Percentiles rank a stretch among this genome's conserved stretches.
These are phyloP conservation scores for Willowsia nigromaculata DNA, from an alignment of 2,888 invertebrate genomes.

Conservation along the genomic window DNA sequence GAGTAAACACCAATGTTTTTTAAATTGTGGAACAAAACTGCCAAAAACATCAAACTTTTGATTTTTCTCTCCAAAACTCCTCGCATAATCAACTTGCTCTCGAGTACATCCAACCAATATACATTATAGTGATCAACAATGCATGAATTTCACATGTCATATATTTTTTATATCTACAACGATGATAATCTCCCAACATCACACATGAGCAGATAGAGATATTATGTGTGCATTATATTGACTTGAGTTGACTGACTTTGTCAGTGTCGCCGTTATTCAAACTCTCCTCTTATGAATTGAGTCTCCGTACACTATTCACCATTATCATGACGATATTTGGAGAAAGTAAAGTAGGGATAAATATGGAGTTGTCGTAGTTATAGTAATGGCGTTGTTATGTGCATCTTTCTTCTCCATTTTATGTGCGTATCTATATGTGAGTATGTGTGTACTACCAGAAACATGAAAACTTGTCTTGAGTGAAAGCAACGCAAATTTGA, in stretches of 20 bases:
- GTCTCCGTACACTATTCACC: not conserved
- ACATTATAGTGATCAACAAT: not conserved
- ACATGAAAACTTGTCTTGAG: constrained; percentile 32
- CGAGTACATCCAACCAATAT: not conserved
- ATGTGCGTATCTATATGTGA: not conserved
- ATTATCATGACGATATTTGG: not conserved
- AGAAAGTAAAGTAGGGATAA: not conserved
- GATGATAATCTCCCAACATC: constrained; percentile 6
- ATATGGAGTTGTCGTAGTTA: not conserved
- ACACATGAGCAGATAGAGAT: not conserved
- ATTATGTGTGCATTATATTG: constrained; percentile 29
- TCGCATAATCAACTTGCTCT: no score
- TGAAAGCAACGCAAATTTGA: constrained; percentile 43
- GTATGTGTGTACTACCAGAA: not conserved
- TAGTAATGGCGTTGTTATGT: not conserved
- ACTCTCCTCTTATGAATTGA: constrained; percentile 4
- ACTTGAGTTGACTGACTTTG: constrained; percentile 38
- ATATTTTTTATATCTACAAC: constrained; percentile 11
- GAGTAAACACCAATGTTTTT: not conserved
- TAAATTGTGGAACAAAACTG: not conserved
- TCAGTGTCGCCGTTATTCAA: constrained; percentile 26
- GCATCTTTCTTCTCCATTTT: not conserved
- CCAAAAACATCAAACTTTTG: not conserved
- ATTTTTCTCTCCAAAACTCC: no score
- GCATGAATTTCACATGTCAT: constrained; percentile 29